phyloP scores from a whole-genome alignment of 2,113 vertebrate species.

The Triplophysa rosa region DNA sequence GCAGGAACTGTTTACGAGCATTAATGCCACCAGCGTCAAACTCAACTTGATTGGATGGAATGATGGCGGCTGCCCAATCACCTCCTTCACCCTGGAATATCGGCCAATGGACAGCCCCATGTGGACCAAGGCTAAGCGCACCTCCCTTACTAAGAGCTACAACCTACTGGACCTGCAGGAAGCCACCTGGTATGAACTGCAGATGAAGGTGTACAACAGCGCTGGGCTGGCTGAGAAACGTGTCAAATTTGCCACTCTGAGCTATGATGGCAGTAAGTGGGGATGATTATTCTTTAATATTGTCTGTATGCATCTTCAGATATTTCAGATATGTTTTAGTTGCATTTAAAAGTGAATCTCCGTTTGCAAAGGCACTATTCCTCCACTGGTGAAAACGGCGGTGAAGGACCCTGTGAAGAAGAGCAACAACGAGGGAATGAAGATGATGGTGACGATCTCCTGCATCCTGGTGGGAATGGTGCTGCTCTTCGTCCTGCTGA shows the following conservation, averaged over 20 bases:
- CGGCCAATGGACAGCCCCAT: constrained; percentile 79
- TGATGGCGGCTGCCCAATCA: constrained; percentile 86
- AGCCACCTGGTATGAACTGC: constrained; percentile 86
- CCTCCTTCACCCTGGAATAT: constrained; percentile 85
- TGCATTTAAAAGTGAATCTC: background rate
- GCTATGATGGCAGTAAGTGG: constrained; percentile 86
- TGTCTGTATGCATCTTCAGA: too few relatives aligned
- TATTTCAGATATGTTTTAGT: too few relatives aligned
- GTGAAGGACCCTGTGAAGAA: constrained; percentile 85
- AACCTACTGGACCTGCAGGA: constrained; percentile 85
- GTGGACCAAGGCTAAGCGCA: constrained; percentile 84
- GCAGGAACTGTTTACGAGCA: constrained; percentile 84
- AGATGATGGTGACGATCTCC: constrained; percentile 98
- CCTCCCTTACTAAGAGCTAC: constrained; percentile 84
- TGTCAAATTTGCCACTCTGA: constrained; percentile 84
- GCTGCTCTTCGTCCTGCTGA: constrained; percentile 86
- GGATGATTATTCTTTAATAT: background rate
- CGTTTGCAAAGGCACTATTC: constrained; percentile 85
- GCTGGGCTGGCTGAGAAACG: constrained; percentile 86
- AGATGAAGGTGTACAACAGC: constrained; percentile 87
- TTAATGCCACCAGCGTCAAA: constrained; percentile 81
- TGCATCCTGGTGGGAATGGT: constrained; percentile 90
- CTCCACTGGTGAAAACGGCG: constrained; percentile 92
- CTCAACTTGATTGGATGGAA: constrained; percentile 88
- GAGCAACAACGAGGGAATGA: constrained; percentile 85